Conservation (phyloP, 1,140 invertebrate genomes). For the Dreissena rostriformis region DNA sequence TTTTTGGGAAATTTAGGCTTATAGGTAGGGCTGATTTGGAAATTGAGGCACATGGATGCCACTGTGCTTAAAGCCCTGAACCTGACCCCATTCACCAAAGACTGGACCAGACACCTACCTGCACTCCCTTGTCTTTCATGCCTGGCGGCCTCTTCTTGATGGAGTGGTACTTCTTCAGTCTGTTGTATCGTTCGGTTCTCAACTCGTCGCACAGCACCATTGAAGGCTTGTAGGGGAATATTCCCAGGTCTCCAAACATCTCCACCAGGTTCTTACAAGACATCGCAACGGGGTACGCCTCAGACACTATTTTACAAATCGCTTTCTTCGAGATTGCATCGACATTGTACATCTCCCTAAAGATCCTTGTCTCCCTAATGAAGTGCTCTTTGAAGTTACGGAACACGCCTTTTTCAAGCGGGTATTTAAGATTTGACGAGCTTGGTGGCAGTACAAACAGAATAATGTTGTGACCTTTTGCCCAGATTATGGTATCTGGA, state of each 20-base stretch:
- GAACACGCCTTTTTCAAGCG: constrained; percentile 44
- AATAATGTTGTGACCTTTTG: constrained; percentile 44
- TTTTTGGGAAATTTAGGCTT: too few relatives aligned
- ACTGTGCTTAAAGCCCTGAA: too few relatives aligned
- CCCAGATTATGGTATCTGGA: constrained; percentile 51
- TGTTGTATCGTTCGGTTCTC: constrained; percentile 40
- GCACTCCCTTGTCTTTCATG: constrained; percentile 50
- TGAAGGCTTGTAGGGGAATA: constrained; percentile 48
- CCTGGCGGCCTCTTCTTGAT: constrained; percentile 52
- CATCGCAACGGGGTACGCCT: constrained; percentile 47
- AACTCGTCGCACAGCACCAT: constrained; percentile 45
- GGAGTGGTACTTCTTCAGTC: constrained; percentile 21
- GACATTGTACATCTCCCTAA: constrained; percentile 50
- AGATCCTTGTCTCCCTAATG: constrained; percentile 44
- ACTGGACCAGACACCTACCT: constrained; percentile 1
- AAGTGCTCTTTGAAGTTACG: constrained; percentile 46
- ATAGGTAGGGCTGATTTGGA: too few relatives aligned
- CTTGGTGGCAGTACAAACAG: constrained; percentile 51
- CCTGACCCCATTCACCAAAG: too few relatives aligned
- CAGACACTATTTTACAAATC: constrained; percentile 50
- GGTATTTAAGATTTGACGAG: constrained; percentile 28
- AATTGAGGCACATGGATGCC: too few relatives aligned
- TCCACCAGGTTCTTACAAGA: constrained; percentile 44
- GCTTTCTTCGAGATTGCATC: constrained; percentile 42
- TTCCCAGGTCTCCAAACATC: constrained; percentile 49